Evolutionary conservation across 2,113 vertebrate species (phyloP).

Genomic region (Lasiurus borealis): DNA sequence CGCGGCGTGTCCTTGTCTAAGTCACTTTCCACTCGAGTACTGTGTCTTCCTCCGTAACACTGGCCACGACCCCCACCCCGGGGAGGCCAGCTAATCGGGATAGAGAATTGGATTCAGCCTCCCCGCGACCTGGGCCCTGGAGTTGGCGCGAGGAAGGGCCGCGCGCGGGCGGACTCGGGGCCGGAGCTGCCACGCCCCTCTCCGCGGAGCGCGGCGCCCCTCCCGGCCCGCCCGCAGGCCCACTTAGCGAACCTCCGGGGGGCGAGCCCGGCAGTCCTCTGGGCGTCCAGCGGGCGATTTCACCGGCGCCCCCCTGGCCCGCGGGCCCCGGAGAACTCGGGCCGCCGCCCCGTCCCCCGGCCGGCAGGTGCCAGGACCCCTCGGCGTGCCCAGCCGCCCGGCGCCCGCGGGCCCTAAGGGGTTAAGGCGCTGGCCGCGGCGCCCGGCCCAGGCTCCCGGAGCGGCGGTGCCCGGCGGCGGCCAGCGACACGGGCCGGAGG

Average conservation of each 20-base stretch:
- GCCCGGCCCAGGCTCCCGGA: not conserved
- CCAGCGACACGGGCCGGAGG: not conserved
- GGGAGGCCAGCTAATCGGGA: not conserved
- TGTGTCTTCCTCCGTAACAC: not conserved
- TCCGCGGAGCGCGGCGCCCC: not conserved
- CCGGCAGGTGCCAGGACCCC: slow-evolving; percentile 68
- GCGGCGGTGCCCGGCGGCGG: not conserved
- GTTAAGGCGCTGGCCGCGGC: slow-evolving; percentile 65
- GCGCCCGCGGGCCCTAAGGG: slow-evolving; percentile 41
- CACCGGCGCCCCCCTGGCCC: not conserved
- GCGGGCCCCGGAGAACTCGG: not conserved
- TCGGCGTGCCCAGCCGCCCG: not conserved
- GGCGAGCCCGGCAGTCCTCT: not conserved
- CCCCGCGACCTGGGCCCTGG: not conserved
- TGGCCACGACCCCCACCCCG: not conserved
- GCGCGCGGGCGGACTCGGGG: not conserved
- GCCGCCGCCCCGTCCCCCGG: slow-evolving; percentile 7
- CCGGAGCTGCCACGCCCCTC: slow-evolving; percentile 38
- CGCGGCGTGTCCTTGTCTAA: not conserved
- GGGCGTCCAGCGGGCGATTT: slow-evolving; percentile 51
- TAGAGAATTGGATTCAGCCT: not conserved
- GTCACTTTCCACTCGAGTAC: not conserved
- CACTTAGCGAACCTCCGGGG: not conserved
- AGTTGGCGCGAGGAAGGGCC: not conserved
- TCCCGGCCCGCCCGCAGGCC: not conserved